These are phyloP conservation scores for Leucophora obtusa DNA, from an alignment of 2,888 invertebrate species.

Conservation along the genomic window DNA sequence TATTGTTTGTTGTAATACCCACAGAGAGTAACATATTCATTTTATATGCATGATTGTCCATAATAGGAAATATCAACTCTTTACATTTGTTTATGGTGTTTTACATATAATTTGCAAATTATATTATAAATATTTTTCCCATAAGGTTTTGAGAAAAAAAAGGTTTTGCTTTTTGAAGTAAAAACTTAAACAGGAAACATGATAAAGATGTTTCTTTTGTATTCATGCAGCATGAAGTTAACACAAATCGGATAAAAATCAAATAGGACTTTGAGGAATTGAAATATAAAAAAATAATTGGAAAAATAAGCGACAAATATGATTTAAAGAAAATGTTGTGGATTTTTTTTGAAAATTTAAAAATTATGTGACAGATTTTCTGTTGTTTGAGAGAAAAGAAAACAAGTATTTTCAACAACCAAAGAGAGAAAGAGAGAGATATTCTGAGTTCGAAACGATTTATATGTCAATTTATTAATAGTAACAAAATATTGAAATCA, in stretches of 20 bases:
- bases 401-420: too few species aligned
- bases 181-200: not conserved
- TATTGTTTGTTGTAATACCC: not conserved
- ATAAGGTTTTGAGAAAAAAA: slow-evolving; percentile 11
- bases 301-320: too few species aligned
- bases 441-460: too few species aligned
- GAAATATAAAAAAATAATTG: too few species aligned
- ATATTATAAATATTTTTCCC: slow-evolving; percentile 32
- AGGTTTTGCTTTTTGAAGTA: not conserved
- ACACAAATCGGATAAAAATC: not conserved
- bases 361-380: too few species aligned
- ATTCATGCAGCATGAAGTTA: not conserved
- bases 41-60: slow-evolving; percentile 24
- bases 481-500: too few species aligned
- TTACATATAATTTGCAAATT: slow-evolving; percentile 41
- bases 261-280: not conserved
- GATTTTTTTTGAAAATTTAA: too few species aligned
- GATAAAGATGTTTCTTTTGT: not conserved
- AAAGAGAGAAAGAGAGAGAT: too few species aligned
- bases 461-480: too few species aligned
- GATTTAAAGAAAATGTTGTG: too few species aligned
- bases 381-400: too few species aligned
- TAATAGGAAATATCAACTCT: slow-evolving; percentile 33
- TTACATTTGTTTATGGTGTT: not conserved
- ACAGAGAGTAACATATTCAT: slow-evolving; percentile 11